These are phyloP conservation scores for Clistopyga incitator DNA, from an alignment of 2,888 invertebrate species.

Conservation along the genomic window DNA sequence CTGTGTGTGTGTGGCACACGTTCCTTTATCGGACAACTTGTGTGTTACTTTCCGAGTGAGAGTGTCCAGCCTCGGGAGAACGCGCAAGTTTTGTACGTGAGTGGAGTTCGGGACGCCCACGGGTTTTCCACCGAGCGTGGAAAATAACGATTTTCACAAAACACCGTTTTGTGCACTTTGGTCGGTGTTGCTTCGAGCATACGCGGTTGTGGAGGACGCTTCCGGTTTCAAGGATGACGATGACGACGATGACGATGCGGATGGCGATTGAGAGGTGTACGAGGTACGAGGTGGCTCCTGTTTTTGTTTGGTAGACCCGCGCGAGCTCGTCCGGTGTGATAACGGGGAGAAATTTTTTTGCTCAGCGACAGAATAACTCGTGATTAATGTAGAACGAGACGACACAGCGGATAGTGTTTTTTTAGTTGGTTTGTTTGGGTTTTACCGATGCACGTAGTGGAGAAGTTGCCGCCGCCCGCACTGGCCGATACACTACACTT, in stretches of 20 bases:
- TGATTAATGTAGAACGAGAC: conserved; percentile 38
- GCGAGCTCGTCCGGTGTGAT: conserved; percentile 41
- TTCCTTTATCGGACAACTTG: not conserved
- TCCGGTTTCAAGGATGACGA: not conserved
- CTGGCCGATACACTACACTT: conserved; percentile 32
- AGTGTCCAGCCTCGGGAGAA: conserved; percentile 33
- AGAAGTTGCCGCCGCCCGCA: conserved; percentile 29
- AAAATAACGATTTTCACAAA: conserved; percentile 7
- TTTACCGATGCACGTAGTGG: not conserved
- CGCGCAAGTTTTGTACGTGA: conserved; percentile 3
- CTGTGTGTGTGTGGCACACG: not conserved
- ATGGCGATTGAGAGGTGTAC: not conserved
- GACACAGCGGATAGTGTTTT: not conserved
- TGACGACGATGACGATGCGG: not conserved
- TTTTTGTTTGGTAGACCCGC: conserved; percentile 58
- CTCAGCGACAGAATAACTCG: conserved; percentile 34
- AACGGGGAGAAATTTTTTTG: not conserved
- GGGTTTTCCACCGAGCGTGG: conserved; percentile 1
- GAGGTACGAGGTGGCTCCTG: conserved; percentile 55
- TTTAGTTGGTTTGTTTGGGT: conserved; percentile 15
- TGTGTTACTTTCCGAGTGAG: conserved; percentile 16
- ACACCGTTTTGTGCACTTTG: not conserved
- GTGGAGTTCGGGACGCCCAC: conserved; percentile 25
- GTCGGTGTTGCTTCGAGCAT: not conserved
- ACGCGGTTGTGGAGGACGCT: not conserved